phyloP scores from a whole-genome alignment of 2,797 vertebrate species.

The Falco peregrinus region DNA sequence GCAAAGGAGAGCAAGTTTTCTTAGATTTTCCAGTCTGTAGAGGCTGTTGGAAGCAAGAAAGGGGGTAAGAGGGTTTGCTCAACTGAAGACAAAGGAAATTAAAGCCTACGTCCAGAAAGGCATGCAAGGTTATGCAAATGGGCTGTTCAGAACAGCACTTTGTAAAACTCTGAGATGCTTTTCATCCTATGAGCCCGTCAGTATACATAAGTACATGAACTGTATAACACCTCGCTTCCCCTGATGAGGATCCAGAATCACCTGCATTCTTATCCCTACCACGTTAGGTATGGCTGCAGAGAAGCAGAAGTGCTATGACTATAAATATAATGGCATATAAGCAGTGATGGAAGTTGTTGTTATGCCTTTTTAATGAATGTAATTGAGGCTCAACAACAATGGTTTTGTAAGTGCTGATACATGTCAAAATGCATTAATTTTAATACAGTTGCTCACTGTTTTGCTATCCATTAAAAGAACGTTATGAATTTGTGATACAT shows the following conservation, averaged over 20 bases:
- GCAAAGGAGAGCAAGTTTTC: not conserved
- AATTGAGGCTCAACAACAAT: not conserved
- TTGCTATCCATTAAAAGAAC: not conserved
- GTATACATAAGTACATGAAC: not conserved
- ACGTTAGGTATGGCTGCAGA: not conserved
- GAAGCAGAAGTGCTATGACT: not conserved
- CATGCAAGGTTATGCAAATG: not conserved
- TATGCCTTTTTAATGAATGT: not conserved
- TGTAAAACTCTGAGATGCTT: not conserved
- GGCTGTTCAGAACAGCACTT: not conserved
- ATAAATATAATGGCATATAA: not conserved
- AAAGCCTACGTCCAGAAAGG: not conserved
- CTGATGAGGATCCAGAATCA: not conserved
- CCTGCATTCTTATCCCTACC: not conserved
- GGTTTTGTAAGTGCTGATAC: not conserved
- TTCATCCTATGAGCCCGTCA: not conserved
- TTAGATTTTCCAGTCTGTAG: not conserved
- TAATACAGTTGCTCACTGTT: not conserved
- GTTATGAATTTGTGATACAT: not conserved
- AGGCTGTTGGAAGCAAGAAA: not conserved
- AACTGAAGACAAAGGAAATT: not conserved
- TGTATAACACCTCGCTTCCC: not conserved
- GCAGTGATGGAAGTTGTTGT: not conserved
- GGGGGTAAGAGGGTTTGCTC: not conserved
- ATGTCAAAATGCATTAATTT: not conserved